phyloP scores from a whole-genome alignment of 2,797 vertebrate species.

The Odontamblyopus rebecca region DNA sequence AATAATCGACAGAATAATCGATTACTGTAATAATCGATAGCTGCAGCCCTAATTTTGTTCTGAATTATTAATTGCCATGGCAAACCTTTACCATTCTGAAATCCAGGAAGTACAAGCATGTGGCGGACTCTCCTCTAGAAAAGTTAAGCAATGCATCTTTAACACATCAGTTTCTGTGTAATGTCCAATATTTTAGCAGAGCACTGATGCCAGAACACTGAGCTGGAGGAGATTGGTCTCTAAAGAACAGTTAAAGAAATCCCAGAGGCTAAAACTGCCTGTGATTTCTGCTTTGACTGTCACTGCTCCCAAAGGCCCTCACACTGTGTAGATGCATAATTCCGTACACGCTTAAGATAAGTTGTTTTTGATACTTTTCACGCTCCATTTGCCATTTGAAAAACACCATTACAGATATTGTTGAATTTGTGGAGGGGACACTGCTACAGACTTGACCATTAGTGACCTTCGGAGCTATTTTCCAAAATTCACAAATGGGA shows the following conservation, averaged over 20 bases:
- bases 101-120: too few species aligned
- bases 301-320: neutral
- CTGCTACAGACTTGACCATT: slow-evolving; percentile 41
- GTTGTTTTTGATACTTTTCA: slow-evolving; percentile 9
- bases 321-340: neutral
- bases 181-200: neutral
- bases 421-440: slow-evolving; percentile 17
- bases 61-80: too few species aligned
- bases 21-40: too few species aligned
- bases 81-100: too few species aligned
- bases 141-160: too few species aligned
- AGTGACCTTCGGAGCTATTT: slow-evolving; percentile 33
- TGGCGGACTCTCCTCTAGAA: too few species aligned
- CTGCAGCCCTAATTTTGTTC: too few species aligned
- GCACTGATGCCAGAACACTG: slow-evolving; percentile 14
- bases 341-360: slow-evolving; percentile 3
- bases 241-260: slow-evolving; percentile 33
- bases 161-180: neutral
- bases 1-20: too few species aligned
- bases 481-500: slow-evolving; percentile 41
- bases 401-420: slow-evolving; percentile 16
- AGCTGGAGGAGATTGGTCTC: slow-evolving; percentile 5
- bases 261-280: slow-evolving; percentile 5
- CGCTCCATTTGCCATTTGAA: slow-evolving; percentile 13
- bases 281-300: slow-evolving; percentile 11